These are phyloP conservation scores for Xyrauchen texanus DNA, from an alignment of 2,113 vertebrate genomes.

Conservation along the genomic window DNA sequence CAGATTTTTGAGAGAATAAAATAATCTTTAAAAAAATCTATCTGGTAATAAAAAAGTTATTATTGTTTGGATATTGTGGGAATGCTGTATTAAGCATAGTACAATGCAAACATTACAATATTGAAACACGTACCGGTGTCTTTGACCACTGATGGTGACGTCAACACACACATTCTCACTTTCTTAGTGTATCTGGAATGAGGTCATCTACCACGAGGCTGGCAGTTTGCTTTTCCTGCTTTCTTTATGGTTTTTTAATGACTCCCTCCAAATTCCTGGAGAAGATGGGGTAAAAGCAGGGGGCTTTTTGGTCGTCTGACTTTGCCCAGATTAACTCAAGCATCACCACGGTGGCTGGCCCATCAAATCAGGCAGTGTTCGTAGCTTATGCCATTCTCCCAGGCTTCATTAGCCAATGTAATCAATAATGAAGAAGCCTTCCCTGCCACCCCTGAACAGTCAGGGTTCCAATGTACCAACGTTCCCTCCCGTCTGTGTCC, in stretches of 20 bases:
- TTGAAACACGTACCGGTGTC: not conserved
- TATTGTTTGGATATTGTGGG: no score
- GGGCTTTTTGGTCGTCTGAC: not conserved
- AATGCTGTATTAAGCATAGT: not conserved
- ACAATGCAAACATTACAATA: not conserved
- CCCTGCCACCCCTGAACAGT: conserved; percentile 80
- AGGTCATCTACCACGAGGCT: conserved; percentile 35
- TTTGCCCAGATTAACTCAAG: conserved; percentile 42
- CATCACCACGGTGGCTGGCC: conserved; percentile 43
- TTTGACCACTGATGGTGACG: not conserved
- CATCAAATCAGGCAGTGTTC: conserved; percentile 72
- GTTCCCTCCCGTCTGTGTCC: not conserved
- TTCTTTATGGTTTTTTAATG: conserved; percentile 49
- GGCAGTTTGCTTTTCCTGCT: not conserved
- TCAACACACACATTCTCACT: conserved; percentile 15
- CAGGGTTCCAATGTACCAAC: not conserved
- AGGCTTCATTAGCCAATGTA: conserved; percentile 83
- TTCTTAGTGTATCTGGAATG: conserved; percentile 10
- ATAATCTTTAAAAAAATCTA: no score
- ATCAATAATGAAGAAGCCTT: conserved; percentile 86
- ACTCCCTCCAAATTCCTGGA: conserved; percentile 45
- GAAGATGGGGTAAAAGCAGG: not conserved
- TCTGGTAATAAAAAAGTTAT: no score
- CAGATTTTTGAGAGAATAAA: no score
- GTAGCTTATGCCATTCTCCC: conserved; percentile 71